These are phyloP conservation scores for Dasyurus viverrinus DNA, from an alignment of 2,113 vertebrate genomes.

Conservation along the genomic window DNA sequence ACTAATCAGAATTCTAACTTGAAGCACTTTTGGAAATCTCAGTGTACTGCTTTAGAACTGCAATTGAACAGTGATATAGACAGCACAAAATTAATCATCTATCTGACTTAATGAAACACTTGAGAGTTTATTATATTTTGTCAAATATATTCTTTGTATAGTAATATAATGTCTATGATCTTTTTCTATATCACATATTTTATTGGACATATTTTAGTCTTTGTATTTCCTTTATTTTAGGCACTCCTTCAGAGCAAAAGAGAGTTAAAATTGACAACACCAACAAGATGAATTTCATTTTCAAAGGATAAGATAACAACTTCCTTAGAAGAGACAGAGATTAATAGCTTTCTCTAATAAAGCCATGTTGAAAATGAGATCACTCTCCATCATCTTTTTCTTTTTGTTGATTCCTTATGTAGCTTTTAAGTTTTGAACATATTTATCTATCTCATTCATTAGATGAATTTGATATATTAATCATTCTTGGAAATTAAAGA, in stretches of 20 bases:
- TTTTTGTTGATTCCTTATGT: background rate
- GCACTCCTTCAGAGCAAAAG: background rate
- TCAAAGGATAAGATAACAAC: constrained; percentile 19
- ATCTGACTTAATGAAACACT: constrained; percentile 48
- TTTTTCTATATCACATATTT: background rate
- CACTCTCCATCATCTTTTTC: background rate
- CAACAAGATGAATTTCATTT: background rate
- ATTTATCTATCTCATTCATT: background rate
- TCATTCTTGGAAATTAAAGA: background rate
- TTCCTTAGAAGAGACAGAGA: background rate
- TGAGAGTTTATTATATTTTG: constrained; percentile 24
- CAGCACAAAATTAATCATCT: constrained; percentile 6
- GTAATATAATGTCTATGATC: constrained; percentile 29
- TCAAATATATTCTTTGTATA: background rate
- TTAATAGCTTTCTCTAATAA: background rate
- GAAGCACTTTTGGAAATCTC: background rate
- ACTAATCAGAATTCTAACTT: constrained; percentile 18
- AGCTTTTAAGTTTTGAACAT: background rate
- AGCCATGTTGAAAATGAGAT: background rate
- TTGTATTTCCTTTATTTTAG: background rate
- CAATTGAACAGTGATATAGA: background rate
- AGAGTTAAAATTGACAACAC: background rate
- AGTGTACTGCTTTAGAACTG: constrained; percentile 38
- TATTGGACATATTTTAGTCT: constrained; percentile 1
- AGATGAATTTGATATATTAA: background rate